Conservation (phyloP, 2,888 invertebrate species). For the Diachrysia chrysitis region DNA sequence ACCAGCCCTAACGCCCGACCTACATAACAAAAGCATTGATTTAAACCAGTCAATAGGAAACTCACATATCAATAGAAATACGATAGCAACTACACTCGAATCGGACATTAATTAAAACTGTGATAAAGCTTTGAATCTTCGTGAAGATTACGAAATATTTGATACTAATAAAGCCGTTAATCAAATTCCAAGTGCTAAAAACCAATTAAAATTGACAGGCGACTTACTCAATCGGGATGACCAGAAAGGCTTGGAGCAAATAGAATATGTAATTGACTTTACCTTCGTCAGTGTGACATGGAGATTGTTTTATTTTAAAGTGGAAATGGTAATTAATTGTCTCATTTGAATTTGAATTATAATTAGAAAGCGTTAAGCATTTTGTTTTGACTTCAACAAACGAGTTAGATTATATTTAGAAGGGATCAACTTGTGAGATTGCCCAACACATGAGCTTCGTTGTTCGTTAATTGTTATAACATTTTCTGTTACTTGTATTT, state of each 20-base stretch:
- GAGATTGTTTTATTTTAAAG: constrained; percentile 68
- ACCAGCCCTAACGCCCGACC: constrained; percentile 64
- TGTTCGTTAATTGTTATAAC: background rate
- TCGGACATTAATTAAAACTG: constrained; percentile 75
- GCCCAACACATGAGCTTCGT: background rate
- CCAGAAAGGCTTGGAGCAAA: constrained; percentile 71
- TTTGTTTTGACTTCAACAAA: constrained; percentile 37
- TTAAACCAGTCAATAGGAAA: constrained; percentile 64
- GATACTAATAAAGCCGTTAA: constrained; percentile 57
- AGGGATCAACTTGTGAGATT: constrained; percentile 6
- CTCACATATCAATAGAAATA: constrained; percentile 64
- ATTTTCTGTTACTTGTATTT: background rate
- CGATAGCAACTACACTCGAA: constrained; percentile 69
- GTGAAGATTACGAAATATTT: constrained; percentile 52
- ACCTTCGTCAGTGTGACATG: constrained; percentile 73
- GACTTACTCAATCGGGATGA: constrained; percentile 72
- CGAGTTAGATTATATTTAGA: constrained; percentile 24
- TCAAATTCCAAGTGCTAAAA: constrained; percentile 72
- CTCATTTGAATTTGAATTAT: constrained; percentile 44
- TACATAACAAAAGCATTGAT: constrained; percentile 73
- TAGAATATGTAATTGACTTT: constrained; percentile 75
- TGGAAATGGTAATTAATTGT: constrained; percentile 63
- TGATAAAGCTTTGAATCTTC: constrained; percentile 54
- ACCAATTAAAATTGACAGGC: constrained; percentile 79
- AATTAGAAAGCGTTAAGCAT: constrained; percentile 47